Evolutionary conservation across 1,140 invertebrate genomes (phyloP).

Genomic region (Araneus ventricosus): DNA sequence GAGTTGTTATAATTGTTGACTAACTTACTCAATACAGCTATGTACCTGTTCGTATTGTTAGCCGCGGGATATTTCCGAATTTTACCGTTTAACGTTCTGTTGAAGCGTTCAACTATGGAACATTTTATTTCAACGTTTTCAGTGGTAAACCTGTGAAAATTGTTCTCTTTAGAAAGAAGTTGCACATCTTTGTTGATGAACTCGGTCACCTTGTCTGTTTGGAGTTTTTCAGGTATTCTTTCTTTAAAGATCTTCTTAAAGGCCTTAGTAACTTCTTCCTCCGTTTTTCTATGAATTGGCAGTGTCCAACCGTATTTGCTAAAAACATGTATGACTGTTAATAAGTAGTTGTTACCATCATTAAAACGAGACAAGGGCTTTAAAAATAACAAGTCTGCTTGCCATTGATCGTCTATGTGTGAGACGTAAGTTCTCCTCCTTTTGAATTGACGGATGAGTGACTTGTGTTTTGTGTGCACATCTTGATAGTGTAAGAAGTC

Average conservation of each 20-base stretch:
- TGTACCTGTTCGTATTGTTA: constrained; percentile 74
- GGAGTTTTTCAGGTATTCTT: constrained; percentile 79
- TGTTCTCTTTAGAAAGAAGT: constrained; percentile 62
- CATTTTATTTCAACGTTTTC: constrained; percentile 78
- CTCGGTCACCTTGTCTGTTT: constrained; percentile 81
- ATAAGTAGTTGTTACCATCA: constrained; percentile 80
- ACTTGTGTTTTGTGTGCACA: constrained; percentile 75
- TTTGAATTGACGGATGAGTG: constrained; percentile 58
- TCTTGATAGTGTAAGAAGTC: constrained; percentile 73
- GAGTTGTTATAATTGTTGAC: constrained; percentile 77
- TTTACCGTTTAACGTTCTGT: constrained; percentile 77
- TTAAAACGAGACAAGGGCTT: constrained; percentile 80
- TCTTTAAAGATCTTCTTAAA: constrained; percentile 77
- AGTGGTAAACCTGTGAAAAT: constrained; percentile 72
- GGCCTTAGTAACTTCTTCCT: constrained; percentile 75
- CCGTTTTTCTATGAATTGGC: constrained; percentile 81
- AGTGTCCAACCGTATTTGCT: constrained; percentile 81
- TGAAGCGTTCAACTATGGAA: constrained; percentile 78
- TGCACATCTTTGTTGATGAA: constrained; percentile 79
- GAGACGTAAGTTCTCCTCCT: constrained; percentile 74
- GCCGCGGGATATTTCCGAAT: constrained; percentile 78
- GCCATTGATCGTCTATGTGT: constrained; percentile 79
- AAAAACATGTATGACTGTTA: constrained; percentile 81
- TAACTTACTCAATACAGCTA: constrained; percentile 76
- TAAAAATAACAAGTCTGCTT: constrained; percentile 79